Base-by-base conservation (phyloP, 2,888 invertebrate species). In the Ichneumon xanthorius region DNA sequence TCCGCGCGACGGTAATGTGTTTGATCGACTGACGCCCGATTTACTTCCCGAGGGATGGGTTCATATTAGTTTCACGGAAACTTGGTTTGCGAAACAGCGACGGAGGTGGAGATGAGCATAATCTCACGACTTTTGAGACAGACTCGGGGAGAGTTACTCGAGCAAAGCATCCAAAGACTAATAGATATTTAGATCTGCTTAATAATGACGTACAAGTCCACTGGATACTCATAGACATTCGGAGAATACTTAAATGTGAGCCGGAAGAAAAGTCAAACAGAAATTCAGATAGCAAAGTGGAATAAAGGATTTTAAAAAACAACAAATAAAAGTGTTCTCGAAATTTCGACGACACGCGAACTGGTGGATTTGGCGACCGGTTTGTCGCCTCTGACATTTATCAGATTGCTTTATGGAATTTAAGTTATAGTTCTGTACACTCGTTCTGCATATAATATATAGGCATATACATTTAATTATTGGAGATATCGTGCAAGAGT, bases 61-160 rank as follows among this genome's bases (percentile, higher is more conserved):
- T 40, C 40, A 19, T 67, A 67, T 67, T 67, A 40, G 67, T 40
- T 67, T 67, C 67, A 19, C 40, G 67, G 63, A 63, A 67, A 67
- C 19, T 37, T 73, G 53, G 58, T 19, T 37, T 37, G 33, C 48
- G 67, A 77, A 61, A 33, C 40, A 50, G 65, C 19, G 40, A 37
- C 19, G 67, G 40, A 26, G 11, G 37, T 40, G 11, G 6, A 40
- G 58, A 14, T 67, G 53, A 26, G 26, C 19, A 19, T 30, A 61
- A 6, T 63, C 33, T 16, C 30, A 58, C 26, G 22, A 26, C 4
- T 58, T 78, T 83, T 84, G 55, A 89, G 86, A 87, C 87, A 75
- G 71, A 40, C 82, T 53, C 53, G 53, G 6, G 7, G 7, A 55
- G 16, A 48, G 14, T 48, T 16, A 48, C 16, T 14, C 14, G 45